Base-by-base conservation (phyloP, 2,113 vertebrate genomes). In the Antechinus flavipes region DNA sequence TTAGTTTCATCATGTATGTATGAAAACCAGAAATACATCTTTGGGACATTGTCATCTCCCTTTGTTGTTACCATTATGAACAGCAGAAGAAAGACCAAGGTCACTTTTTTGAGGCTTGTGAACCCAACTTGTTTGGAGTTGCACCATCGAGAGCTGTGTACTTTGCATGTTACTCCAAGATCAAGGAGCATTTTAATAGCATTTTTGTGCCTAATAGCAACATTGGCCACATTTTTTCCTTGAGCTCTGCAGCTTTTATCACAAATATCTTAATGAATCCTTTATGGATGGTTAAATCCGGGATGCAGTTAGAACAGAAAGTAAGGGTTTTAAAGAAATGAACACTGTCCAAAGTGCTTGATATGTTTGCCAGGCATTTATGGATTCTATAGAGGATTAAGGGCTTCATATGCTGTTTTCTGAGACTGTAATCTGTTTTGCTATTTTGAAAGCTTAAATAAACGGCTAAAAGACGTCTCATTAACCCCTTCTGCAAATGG, bases 381-480 rank as follows among this genome's bases (percentile, higher is more conserved):
- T 0, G 99, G 99, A 91, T 99, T 99, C 98, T 99, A 99, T 91
- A 98, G 99, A 11, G 99, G 99, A 84, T 97, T 99, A 92, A 99
- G 99, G 0, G 99, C 99, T 1, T 99, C 99, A 0, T 99, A 99
- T 27, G 99, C 99, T 1, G 99, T 99, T 99, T 98, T 99, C 99
- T 0, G 99, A 99, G 97, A 99, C 99, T 0, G 99, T 99, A 97
- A 99, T 99, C 99, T 99, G 99, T 98, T 99, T 99, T 97, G 99
- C 99, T 95, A 99, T 99, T 99, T 99, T 4, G 99, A 99, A 98
- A 99, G 99, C 0, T 98, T 99, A 94, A 99, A 99, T 98, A 99
- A 99, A 92, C 98, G 98, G 89, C 97, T 99, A 50, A 99, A 99
- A 0, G 97, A 98, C 56, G 91, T 97, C 35, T 98, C 98, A 0